These are phyloP conservation scores for Bothrops jararaca DNA, from an alignment of 2,113 vertebrate species.

Conservation along the genomic window DNA sequence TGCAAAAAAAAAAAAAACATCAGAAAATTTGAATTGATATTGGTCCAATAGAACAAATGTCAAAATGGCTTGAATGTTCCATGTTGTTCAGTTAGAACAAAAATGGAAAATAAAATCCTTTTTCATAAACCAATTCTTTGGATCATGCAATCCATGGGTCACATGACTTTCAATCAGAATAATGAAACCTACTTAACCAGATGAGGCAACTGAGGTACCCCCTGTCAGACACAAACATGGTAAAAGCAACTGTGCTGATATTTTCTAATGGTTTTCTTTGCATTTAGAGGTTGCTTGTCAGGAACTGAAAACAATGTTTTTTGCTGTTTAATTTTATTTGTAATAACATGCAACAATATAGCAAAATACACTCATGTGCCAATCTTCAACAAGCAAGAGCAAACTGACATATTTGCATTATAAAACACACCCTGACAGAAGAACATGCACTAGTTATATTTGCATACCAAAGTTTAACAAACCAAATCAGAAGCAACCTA, in stretches of 20 bases:
- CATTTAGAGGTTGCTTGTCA: neutral
- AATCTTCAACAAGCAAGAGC: neutral
- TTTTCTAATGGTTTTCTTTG: neutral
- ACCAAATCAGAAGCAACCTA: neutral
- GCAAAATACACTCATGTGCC: neutral
- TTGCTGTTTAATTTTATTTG: neutral
- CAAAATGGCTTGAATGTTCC: neutral
- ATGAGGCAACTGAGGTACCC: neutral
- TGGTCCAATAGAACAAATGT: neutral
- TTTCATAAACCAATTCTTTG: neutral
- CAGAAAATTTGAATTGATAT: neutral
- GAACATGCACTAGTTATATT: neutral
- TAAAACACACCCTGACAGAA: neutral
- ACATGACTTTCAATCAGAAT: neutral
- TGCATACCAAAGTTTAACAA: neutral
- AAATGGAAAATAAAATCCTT: neutral
- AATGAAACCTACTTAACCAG: neutral
- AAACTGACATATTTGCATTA: neutral
- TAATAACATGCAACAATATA: neutral
- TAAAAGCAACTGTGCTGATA: neutral
- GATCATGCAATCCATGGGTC: neutral
- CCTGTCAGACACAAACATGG: neutral
- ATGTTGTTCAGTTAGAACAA: neutral
- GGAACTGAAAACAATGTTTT: neutral
- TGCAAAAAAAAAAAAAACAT: neutral